Evolutionary conservation across 2,888 invertebrate species (phyloP).

Genomic region (Caenorhabditis sp.): DNA sequence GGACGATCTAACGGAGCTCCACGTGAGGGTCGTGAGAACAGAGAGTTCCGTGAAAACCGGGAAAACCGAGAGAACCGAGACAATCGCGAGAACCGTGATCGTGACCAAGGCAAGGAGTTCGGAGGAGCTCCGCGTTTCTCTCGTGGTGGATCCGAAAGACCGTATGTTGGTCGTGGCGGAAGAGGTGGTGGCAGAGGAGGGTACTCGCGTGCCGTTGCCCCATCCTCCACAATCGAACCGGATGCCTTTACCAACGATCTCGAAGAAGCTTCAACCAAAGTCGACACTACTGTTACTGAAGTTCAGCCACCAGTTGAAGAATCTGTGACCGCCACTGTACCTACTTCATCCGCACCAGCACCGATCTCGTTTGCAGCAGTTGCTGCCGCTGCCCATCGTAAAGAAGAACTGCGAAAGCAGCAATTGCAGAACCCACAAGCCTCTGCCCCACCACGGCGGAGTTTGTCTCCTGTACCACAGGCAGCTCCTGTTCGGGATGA

Average conservation of each 20-base stretch:
- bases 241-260: conserved; percentile 46
- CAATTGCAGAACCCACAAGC: conserved; percentile 44
- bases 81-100: conserved; percentile 4
- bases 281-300: conserved; percentile 56
- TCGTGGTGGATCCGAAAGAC: conserved; percentile 60
- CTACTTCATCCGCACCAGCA: conserved; percentile 61
- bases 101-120: conserved; percentile 23
- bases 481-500: conserved; percentile 37
- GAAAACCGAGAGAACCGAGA: conserved; percentile 15
- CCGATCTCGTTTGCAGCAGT: conserved; percentile 73
- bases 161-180: conserved; percentile 58
- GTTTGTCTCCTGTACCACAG: conserved; percentile 55
- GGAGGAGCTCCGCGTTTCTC: conserved; percentile 30
- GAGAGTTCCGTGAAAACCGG: conserved; percentile 32
- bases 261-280: conserved; percentile 57
- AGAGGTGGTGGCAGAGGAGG: conserved; percentile 65
- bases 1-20: conserved; percentile 61
- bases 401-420: conserved; percentile 64
- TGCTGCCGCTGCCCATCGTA: conserved; percentile 68
- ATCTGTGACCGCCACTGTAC: conserved; percentile 58
- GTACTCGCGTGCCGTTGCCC: conserved; percentile 59
- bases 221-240: conserved; percentile 39
- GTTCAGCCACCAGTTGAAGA: conserved; percentile 53
- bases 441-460: conserved; percentile 43
- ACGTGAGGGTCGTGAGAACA: conserved; percentile 35